Base-by-base conservation (phyloP, 2,113 vertebrate genomes). In the Lasiurus borealis region DNA sequence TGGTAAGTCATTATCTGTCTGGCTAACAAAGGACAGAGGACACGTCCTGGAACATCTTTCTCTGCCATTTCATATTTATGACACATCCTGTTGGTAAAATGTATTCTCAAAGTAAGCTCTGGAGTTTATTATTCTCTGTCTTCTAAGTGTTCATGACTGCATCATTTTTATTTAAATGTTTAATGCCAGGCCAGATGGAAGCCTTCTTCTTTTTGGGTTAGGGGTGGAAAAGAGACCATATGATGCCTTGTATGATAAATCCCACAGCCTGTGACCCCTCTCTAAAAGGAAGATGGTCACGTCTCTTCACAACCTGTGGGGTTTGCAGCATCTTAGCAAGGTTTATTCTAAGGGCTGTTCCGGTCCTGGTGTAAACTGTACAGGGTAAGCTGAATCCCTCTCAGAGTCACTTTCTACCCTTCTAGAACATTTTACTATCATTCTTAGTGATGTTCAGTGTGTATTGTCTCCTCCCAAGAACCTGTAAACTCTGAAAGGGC, bases 41-140 rank as follows among this genome's bases (percentile, higher is more conserved):
- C 95, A 88, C 89, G 86, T 93, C 95, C 80, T 94, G 85, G 57
- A 95, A 95, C 88, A 92, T 96, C 94, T 50, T 96, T 97, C 95
- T 93, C 85, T 97, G 73, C 62, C 96, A 77, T 96, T 97, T 98
- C 75, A 82, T 97, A 95, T 84, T 98, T 93, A 97, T 21, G 73
- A 91, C 81, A 95, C 27, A 97, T 98, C 95, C 96, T 95, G 81
- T 97, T 98, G 97, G 92, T 96, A 94, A 97, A 95, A 64, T 9
- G 31, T 96, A 95, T 97, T 97, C 96, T 97, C 89, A 97, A 96
- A 66, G 86, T 16, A 80, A 92, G 27, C 82, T 98, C 98, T 98
- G 98, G 96, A 97, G 95, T 95, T 97, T 97, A 98, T 98, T 98
- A 96, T 96, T 97, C 98, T 98, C 96, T 91, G 72, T 96, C 54